phyloP scores from a whole-genome alignment of 2,888 invertebrate genomes.

The Phalangium opilio region DNA sequence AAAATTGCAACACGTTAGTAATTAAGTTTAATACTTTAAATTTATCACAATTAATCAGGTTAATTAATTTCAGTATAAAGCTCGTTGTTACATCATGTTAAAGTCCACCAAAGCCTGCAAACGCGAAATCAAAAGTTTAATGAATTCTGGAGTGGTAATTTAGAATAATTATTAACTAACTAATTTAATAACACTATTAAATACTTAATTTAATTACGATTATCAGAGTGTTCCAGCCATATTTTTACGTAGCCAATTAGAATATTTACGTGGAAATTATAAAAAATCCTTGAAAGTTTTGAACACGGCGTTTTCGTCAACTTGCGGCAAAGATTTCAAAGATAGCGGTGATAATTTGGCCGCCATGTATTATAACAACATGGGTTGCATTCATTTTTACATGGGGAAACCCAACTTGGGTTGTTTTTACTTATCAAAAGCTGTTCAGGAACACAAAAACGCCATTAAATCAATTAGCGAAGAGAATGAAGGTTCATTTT shows the following conservation, averaged over 20 bases:
- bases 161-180: too few species aligned
- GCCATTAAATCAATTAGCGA: constrained; percentile 23
- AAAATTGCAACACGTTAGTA: constrained; percentile 26
- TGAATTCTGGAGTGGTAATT: constrained; percentile 26
- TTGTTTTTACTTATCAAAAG: constrained; percentile 60
- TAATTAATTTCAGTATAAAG: constrained; percentile 12
- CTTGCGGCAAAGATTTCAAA: constrained; percentile 11
- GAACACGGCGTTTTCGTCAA: constrained; percentile 23
- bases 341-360: constrained; percentile 44
- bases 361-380: constrained; percentile 58
- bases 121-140: constrained; percentile 30
- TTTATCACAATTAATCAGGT: neutral
- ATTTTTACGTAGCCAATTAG: constrained; percentile 37
- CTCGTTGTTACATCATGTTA: constrained; percentile 42
- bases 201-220: too few species aligned
- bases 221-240: constrained; percentile 35
- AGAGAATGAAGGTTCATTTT: constrained; percentile 1
- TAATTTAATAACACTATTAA: too few species aligned
- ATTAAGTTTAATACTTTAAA: neutral
- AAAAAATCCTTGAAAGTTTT: constrained; percentile 45
- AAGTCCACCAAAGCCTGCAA: constrained; percentile 35
- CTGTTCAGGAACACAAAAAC: constrained; percentile 52
- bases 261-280: constrained; percentile 47
- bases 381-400: constrained; percentile 63
- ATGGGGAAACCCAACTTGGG: constrained; percentile 65